Base-by-base conservation (phyloP, 2,888 invertebrate genomes). In the Caenorhabditis panamensis region DNA sequence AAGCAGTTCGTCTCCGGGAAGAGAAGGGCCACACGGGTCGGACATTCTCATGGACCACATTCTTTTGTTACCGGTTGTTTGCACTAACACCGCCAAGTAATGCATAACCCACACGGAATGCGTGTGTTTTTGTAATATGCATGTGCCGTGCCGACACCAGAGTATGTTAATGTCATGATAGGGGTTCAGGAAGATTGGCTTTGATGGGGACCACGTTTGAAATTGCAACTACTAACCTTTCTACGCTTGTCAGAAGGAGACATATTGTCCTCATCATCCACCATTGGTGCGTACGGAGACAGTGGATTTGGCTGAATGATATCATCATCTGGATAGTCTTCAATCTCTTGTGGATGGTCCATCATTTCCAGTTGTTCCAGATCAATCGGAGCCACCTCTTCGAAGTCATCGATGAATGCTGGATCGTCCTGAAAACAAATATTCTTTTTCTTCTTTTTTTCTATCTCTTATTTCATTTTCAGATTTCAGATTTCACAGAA, bases 401-500 rank as follows among this genome's bases (percentile, higher is more conserved):
- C 87, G 13, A 83, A 84, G 22, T 85, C 85, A 22, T 85, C 86
- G 11, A 37, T 61, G 64, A 56, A 77, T 20, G 20, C n/a, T 28
- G 63, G 61, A 36, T 76, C 66, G 16, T 79, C 79, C 83, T 83
- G 79, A 61, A 81, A 82, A 31, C 8, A 41, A 41, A 41, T 11
- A 68, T 26, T 41, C 4, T 11, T 18, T 44, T 44, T 18, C 2
- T 22, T 28, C 36, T 28, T 31, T 6, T 31, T 6, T 51, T 22
- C 24, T 31, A 16, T n/a, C 1, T 44, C 20, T 49, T 36, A 37
- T 18, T 31, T 26, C n/a, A 41, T 47, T 49, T 28, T 59, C 41
- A 49, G 31, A 31, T 36, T 62, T 54, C 36, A 1, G 11, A 41
- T 59, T 28, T 28, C 11, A 22, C 36, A 41, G 41, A 41, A 16